Evolutionary conservation across 2,888 invertebrate genomes (phyloP), one percentile per base, ranked within the genome.

Genomic region (Dicyrtomina minuta): DNA sequence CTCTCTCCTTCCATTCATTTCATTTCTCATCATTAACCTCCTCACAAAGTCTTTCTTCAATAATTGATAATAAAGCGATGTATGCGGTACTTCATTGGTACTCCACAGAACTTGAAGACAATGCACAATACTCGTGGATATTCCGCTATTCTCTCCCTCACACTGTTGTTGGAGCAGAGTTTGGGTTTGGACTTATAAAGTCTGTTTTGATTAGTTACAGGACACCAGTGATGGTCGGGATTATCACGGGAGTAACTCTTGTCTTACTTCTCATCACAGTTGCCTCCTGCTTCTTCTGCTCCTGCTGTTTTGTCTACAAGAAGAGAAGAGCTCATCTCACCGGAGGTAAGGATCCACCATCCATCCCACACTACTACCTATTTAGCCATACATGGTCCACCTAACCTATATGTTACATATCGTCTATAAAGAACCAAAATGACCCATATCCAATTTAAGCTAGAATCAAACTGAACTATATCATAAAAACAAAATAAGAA

Each of bases 281-380:
- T 3, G 79, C 80, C 26, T 79, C 80, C 64, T 82, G 82, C 74
- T 79, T 80, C 73, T 79, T 81, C 72, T 82, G 82, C 75, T 79
- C 81, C 44, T 81, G 81, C 71, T 82, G 82, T 70, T 78, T 80
- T 27, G 78, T 81, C 0, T 81, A 81, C 76, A 80, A 80, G 73
- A 81, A 81, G 64, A 76, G 80, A 33, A 61, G 74, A 24, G 72
- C 70, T 27, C 70, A 69, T n/a, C 71, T 69, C 44, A 67, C 46
- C 15, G 67, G 56, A 43, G 66, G 67, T 67, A 60, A 67, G 41
- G 33, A 62, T 44, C 22, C 17, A 43, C n/a, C 5, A 43, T 20
- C 13, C n/a, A n/a, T n/a, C n/a, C n/a, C n/a, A n/a, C n/a, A n/a
- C n/a, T n/a, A n/a, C n/a, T n/a, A n/a, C 13, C 13, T 4, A n/a